Evolutionary conservation across 2,888 invertebrate genomes (phyloP), one percentile per base, ranked within the genome.

Genomic region (Eutolmus rufibarbis): DNA sequence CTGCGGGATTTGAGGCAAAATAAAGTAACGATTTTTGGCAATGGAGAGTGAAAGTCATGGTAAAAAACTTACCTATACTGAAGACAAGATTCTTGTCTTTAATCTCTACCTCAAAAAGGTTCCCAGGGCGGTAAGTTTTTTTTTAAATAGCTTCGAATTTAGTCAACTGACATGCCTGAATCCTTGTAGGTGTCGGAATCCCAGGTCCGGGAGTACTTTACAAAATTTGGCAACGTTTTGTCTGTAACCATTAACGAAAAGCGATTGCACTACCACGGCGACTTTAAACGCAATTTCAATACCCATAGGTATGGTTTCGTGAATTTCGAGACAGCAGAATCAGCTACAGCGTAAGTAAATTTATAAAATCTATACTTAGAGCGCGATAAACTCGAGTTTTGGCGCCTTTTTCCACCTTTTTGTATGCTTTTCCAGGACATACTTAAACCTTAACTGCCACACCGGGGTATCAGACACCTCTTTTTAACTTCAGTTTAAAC

Each of bases 11-110:
- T 16, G 14, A 46, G 4, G 4, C 4, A 14, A 46, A 16, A 3
- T 46, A 14, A 0, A 16, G 12, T 46, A 46, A 46, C 4, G 14
- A 46, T 46, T 46, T 51, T 51, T 51, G 5, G 51, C 19, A 28
- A 66, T 66, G 66, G 66, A 23, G 12, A 66, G 66, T 28, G 23
- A 66, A 8, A 19, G 23, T 28, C 4, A 9, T 66, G 28, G 9
- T 66, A 66, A 56, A 19, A 66, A 74, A 2, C 7, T 81, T 14
- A 74, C 37, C 9, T 84, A 87, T 16, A 88, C 88, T 12, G 88
- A 88, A 66, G 88, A 88, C 28, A 81, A 77, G 12, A 87, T 88
- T 14, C 51, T 86, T 14, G 87, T 88, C 34, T 86, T 87, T 43
- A 88, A 86, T 2, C 19, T 88, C 0, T 88, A 88, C 46, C 23